These are phyloP conservation scores for Mesitornis unicolor DNA, from an alignment of 2,113 vertebrate genomes.

Conservation along the genomic window DNA sequence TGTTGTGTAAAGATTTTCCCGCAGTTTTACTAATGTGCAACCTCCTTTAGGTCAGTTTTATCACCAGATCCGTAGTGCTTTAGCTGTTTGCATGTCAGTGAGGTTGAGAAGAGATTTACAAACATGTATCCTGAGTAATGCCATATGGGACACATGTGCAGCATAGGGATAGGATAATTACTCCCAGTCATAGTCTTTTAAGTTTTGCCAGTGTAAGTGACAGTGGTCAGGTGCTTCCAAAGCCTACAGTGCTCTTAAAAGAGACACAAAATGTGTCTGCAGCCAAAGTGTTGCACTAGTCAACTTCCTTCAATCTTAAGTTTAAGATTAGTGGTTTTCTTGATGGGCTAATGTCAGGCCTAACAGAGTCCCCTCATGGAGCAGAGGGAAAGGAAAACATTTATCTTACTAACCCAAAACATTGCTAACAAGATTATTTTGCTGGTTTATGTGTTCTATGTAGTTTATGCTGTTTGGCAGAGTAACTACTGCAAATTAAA, in stretches of 20 bases:
- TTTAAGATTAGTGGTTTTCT: not conserved
- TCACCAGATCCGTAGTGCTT: not conserved
- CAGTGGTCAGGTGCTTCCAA: not conserved
- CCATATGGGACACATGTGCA: not conserved
- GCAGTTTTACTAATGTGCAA: not conserved
- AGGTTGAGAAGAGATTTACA: not conserved
- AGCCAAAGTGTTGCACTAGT: not conserved
- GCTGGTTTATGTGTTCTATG: not conserved
- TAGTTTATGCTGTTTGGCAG: not conserved
- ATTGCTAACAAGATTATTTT: not conserved
- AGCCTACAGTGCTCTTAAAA: not conserved
- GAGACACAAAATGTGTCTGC: not conserved
- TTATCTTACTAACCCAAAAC: not conserved
- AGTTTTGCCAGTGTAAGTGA: not conserved
- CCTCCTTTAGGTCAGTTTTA: not conserved
- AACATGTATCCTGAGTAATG: not conserved
- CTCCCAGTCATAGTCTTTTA: not conserved
- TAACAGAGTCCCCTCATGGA: not conserved
- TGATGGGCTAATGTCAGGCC: not conserved
- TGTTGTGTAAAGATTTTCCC: not conserved
- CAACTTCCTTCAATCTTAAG: not conserved
- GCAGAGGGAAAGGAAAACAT: not conserved
- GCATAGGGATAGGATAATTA: accelerated
- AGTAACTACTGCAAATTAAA: not conserved
- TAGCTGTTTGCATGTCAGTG: not conserved